Percentiles rank a stretch among this genome's conserved stretches.
phyloP scores from a whole-genome alignment of 1,140 invertebrate species.

The Sogatella furcifera region DNA sequence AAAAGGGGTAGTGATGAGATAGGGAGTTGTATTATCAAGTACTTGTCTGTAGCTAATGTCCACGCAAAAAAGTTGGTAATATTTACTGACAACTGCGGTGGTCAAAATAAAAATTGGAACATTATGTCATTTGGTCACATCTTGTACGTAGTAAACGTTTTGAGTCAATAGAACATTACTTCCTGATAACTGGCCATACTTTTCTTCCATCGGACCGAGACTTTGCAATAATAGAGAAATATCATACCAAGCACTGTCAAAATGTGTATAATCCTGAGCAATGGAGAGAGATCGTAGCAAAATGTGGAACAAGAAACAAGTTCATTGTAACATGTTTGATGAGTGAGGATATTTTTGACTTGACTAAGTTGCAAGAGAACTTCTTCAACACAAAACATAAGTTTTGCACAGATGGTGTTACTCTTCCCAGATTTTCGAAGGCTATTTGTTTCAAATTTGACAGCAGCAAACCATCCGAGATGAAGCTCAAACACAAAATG shows the following conservation, averaged over 20 bases:
- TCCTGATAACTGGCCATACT: slow-evolving; percentile 2
- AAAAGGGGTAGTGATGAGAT: background rate
- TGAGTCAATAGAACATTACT: background rate
- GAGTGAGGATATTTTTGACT: background rate
- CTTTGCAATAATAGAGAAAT: slow-evolving; percentile 5
- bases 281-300: background rate
- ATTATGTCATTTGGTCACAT: no score
- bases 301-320: background rate
- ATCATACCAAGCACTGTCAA: background rate
- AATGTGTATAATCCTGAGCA: background rate
- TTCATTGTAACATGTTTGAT: background rate
- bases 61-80: slow-evolving; percentile 1
- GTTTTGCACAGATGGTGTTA: background rate
- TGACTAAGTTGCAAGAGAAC: background rate
- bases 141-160: background rate
- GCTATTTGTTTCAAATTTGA: slow-evolving; percentile 7
- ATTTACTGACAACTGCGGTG: slow-evolving; percentile 7
- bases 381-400: background rate
- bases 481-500: background rate
- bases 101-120: background rate
- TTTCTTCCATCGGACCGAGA: slow-evolving; percentile 1
- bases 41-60: background rate
- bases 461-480: background rate
- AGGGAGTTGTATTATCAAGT: slow-evolving; percentile 2
- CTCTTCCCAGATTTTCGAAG: background rate